A percentile compares a stretch with the other conserved stretches of the same genome.
These are phyloP conservation scores for Scrobipalpa atriplicella DNA, from an alignment of 2,888 invertebrate species.

Conservation along the genomic window DNA sequence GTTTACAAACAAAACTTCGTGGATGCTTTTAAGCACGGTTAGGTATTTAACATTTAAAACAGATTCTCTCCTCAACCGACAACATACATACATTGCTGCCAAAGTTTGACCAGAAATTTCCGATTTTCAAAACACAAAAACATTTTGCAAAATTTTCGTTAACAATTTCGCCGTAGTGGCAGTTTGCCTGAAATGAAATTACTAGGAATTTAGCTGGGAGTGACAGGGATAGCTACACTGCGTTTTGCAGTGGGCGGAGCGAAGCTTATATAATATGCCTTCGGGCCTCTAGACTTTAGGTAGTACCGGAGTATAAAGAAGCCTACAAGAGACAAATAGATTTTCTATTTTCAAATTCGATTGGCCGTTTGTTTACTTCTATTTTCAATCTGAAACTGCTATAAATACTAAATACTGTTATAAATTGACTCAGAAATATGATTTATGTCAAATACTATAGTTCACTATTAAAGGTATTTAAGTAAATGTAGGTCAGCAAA, in stretches of 20 bases:
- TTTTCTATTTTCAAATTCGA: background rate
- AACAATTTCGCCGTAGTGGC: conserved; percentile 2
- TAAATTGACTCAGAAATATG: too few species aligned
- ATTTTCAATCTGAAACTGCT: background rate
- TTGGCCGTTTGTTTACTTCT: background rate
- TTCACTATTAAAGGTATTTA: too few species aligned
- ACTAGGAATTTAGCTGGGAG: conserved; percentile 32
- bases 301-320: background rate
- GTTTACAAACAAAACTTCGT: background rate
- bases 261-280: conserved; percentile 29
- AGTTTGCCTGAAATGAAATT: conserved; percentile 25
- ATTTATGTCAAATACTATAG: too few species aligned
- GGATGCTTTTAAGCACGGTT: background rate
- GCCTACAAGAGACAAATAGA: conserved; percentile 14
- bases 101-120: conserved; percentile 6
- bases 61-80: background rate
- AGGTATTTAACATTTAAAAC: background rate
- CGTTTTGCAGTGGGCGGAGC: conserved; percentile 64
- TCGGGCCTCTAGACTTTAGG: conserved; percentile 18
- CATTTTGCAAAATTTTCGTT: conserved; percentile 1
- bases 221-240: conserved; percentile 43
- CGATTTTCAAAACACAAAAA: background rate
- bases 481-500: background rate
- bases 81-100: background rate
- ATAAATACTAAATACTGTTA: background rate